Conservation (phyloP, 2,113 vertebrate genomes). For the Cettia cetti region DNA sequence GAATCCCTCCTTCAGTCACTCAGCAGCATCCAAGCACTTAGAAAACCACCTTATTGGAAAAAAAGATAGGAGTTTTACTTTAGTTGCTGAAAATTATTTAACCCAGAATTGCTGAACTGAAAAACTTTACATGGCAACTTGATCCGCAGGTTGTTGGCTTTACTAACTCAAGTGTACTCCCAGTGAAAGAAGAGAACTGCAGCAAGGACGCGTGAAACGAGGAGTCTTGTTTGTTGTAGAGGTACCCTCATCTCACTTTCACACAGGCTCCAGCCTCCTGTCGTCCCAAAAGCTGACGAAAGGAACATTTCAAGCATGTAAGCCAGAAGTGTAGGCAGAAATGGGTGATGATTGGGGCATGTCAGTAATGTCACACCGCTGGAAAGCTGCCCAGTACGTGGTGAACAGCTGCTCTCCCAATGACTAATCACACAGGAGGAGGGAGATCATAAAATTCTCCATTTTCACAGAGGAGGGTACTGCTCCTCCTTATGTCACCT, state of each 20-base stretch:
- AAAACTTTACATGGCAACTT: neutral
- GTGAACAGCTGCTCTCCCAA: constrained; percentile 38
- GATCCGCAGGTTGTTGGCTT: neutral
- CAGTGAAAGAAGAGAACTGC: neutral
- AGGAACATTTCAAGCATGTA: neutral
- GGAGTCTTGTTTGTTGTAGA: neutral
- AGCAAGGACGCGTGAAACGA: fast-evolving
- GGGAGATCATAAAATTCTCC: neutral
- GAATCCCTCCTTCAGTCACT: neutral
- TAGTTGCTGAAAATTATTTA: constrained; percentile 1
- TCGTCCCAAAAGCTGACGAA: neutral
- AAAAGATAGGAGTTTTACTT: neutral
- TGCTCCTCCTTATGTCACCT: neutral
- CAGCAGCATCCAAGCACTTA: neutral
- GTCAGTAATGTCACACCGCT: constrained; percentile 33
- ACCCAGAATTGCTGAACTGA: neutral
- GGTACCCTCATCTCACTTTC: neutral
- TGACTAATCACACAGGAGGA: constrained; percentile 15
- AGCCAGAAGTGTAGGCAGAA: neutral
- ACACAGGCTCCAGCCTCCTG: neutral
- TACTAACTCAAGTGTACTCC: neutral
- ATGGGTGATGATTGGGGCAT: constrained; percentile 19
- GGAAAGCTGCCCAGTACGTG: neutral
- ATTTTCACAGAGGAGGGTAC: neutral
- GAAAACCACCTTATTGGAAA: neutral